A percentile compares a stretch with the other conserved stretches of the same genome.
Evolutionary conservation across 1,140 invertebrate species (phyloP).

Genomic region (Linepithema humile): DNA sequence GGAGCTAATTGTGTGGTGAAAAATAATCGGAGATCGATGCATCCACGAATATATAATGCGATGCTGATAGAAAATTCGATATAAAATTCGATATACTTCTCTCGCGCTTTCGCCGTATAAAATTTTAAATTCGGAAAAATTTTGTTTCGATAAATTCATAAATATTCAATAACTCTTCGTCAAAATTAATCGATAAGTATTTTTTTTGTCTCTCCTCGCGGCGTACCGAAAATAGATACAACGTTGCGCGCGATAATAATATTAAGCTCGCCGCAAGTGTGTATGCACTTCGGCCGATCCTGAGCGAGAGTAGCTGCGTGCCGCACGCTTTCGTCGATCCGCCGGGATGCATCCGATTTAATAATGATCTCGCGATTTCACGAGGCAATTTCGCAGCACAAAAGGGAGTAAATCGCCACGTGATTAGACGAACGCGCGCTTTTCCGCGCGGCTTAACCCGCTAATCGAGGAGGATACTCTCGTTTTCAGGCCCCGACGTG

Average conservation of each 20-base stretch:
- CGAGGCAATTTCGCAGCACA: conserved; percentile 40
- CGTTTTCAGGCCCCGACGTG: not conserved
- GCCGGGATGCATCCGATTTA: conserved; percentile 51
- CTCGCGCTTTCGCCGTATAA: too few relatives aligned
- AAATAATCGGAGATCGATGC: too few relatives aligned
- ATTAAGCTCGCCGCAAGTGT: not conserved
- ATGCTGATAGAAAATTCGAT: too few relatives aligned
- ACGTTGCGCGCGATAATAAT: not conserved
- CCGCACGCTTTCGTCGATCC: conserved; percentile 40
- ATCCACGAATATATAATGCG: too few relatives aligned
- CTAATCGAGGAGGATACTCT: not conserved
- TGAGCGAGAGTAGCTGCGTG: conserved; percentile 41
- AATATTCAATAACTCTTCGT: too few relatives aligned
- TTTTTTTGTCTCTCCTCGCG: too few relatives aligned
- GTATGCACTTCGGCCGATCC: conserved; percentile 6
- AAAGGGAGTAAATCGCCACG: conserved; percentile 42
- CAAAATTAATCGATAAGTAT: too few relatives aligned
- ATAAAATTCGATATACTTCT: too few relatives aligned
- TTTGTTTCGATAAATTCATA: too few relatives aligned
- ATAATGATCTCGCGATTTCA: conserved; percentile 53
- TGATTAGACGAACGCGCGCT: conserved; percentile 13
- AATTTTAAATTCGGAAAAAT: too few relatives aligned
- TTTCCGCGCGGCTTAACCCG: conserved; percentile 39
- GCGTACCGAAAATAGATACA: not conserved
- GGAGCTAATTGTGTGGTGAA: too few relatives aligned